A percentile compares a stretch with the other conserved stretches of the same genome.
phyloP scores from a whole-genome alignment of 2,797 vertebrate genomes.

The Melanotaenia maccullochi region DNA sequence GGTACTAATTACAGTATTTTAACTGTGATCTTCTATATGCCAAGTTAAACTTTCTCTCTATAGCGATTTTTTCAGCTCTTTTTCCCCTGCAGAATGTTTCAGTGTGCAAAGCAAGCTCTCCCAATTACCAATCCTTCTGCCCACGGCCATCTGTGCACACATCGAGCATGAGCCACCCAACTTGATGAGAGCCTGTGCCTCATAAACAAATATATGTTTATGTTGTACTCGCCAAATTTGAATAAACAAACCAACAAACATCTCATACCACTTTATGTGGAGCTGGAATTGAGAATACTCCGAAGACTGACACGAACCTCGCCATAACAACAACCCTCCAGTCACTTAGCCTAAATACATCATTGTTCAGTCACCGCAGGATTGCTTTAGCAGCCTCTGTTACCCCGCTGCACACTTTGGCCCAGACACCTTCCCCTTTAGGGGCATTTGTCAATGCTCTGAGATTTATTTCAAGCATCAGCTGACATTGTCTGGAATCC shows the following conservation, averaged over 20 bases:
- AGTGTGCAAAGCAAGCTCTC: constrained; percentile 42
- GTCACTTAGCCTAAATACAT: constrained; percentile 24
- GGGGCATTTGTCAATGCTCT: constrained; percentile 59
- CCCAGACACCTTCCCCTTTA: constrained; percentile 34
- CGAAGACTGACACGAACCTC: constrained; percentile 23
- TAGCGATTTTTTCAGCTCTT: constrained; percentile 20
- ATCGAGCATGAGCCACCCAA: constrained; percentile 42
- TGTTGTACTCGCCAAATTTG: constrained; percentile 15
- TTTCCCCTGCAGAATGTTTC: constrained; percentile 27
- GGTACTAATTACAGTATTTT: constrained; percentile 70
- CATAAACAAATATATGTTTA: constrained; percentile 53
- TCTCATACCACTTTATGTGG: not conserved
- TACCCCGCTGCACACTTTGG: constrained; percentile 20
- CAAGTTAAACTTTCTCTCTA: constrained; percentile 39
- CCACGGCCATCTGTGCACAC: constrained; percentile 72
- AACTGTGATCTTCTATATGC: constrained; percentile 49
- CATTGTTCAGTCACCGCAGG: constrained; percentile 37
- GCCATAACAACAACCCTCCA: constrained; percentile 10
- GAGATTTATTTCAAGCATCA: constrained; percentile 70
- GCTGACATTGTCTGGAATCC: constrained; percentile 64
- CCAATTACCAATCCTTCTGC: constrained; percentile 68
- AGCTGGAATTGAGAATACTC: not conserved
- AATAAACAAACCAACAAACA: constrained; percentile 24
- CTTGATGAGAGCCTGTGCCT: constrained; percentile 26
- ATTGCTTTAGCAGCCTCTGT: constrained; percentile 22